Conservation (phyloP, 2,888 invertebrate genomes). For the Galerucella nymphaeae region DNA sequence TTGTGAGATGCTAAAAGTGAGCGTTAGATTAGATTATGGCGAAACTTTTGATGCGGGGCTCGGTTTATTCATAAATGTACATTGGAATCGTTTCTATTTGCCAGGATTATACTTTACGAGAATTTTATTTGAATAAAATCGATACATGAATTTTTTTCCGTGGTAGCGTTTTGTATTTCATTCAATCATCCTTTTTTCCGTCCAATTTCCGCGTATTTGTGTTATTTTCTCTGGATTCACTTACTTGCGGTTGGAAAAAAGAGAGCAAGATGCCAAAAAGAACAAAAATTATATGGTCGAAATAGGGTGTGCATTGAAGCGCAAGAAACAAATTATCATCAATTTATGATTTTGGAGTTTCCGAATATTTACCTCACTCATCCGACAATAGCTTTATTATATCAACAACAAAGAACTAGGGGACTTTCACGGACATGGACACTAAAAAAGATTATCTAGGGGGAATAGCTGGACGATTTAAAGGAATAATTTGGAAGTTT, state of each 20-base stretch:
- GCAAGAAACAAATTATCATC: slow-evolving; percentile 39
- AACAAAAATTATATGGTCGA: slow-evolving; percentile 20
- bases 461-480: slow-evolving; percentile 24
- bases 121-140: background rate
- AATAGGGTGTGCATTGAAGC: slow-evolving; percentile 34
- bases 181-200: slow-evolving; percentile 9
- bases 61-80: slow-evolving; percentile 23
- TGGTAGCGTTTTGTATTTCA: slow-evolving; percentile 1
- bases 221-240: slow-evolving; percentile 19
- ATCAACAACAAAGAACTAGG: slow-evolving; percentile 30
- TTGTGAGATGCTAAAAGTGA: slow-evolving; percentile 51
- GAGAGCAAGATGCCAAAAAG: slow-evolving; percentile 22
- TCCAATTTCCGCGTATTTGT: slow-evolving; percentile 16
- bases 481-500: slow-evolving; percentile 25
- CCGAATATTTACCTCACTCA: slow-evolving; percentile 37
- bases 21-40: slow-evolving; percentile 52
- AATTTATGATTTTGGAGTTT: slow-evolving; percentile 41
- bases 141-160: no score
- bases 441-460: slow-evolving; percentile 33
- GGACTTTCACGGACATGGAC: slow-evolving; percentile 29
- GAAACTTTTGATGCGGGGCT: slow-evolving; percentile 49
- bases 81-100: background rate
- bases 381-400: slow-evolving; percentile 35
- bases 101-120: background rate
- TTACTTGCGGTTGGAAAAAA: slow-evolving; percentile 17